Base-by-base conservation (phyloP, 2,113 vertebrate species). In the Gallinago undulata region DNA sequence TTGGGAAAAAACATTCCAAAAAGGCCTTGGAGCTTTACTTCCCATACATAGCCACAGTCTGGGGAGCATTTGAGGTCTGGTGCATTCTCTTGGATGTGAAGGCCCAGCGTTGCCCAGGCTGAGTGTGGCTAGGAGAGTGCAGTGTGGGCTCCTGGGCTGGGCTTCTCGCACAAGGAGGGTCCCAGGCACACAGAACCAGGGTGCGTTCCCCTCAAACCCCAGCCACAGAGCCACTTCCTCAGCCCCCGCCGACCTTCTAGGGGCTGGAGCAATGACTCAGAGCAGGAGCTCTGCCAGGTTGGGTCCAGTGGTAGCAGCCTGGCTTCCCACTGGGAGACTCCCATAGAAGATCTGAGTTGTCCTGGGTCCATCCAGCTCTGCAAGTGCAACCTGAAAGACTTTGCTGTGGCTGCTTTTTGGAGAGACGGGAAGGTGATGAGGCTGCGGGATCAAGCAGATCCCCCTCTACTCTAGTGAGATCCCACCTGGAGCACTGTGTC, bases 1-100 rank as follows among this genome's bases (percentile, higher is more conserved):
- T 45, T 81, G 50, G 50, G 3, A 43, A 75, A 77, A 73, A 69
- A 3, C 22, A 45, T 31, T 66, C 25, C 15, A 8, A 28, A 57
- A 69, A 62, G 31, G 30, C 50, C 45, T 57, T 91, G 39, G 59
- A 84, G 45, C 39, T 35, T 77, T 41, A 9, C 4, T 74, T 83
- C 21, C 43, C 33, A 24, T 0, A 0, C 16, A 35, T 0, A 30
- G 43, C 19, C 5, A 6, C 4, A 31, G 47, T 8, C 1, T 30
- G 31, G 30, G 35, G 27, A 21, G 56, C 7, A 37, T 77, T 2
- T 31, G 18, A 64, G 75, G 70, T 66, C 1, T 7, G 16, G 11
- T 45, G 37, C 60, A 8, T 37, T 37, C 33, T 39, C 66, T 11
- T 18, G 50, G 53, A 28, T 55, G 28, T 10, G 13, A 55, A 55